Percentiles rank a stretch among this genome's conserved stretches.
phyloP scores from a whole-genome alignment of 2,113 vertebrate genomes.

The Solea senegalensis region DNA sequence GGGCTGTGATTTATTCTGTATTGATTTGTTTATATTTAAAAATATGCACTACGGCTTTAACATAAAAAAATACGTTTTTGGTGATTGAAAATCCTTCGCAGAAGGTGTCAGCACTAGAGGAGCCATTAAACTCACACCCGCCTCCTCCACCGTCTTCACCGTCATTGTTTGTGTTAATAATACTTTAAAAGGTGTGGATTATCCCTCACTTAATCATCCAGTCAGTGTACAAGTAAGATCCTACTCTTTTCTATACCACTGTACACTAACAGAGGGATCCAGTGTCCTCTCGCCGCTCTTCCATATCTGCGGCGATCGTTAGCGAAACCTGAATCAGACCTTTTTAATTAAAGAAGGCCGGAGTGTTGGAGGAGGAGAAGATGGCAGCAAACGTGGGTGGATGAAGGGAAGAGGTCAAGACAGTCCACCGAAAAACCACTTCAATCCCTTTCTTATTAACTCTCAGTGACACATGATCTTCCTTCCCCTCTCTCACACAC shows the following conservation, averaged over 20 bases:
- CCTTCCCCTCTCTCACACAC: slow-evolving; percentile 9
- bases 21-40: too few species aligned
- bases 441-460: slow-evolving; percentile 79
- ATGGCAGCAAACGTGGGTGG: slow-evolving; percentile 14
- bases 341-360: slow-evolving; percentile 64
- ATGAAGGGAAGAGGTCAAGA: slow-evolving; percentile 29
- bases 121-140: too few species aligned
- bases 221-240: slow-evolving; percentile 37
- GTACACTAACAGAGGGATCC: slow-evolving; percentile 5
- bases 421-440: slow-evolving; percentile 53
- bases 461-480: slow-evolving; percentile 62
- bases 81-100: too few species aligned
- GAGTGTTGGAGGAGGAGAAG: slow-evolving; percentile 21
- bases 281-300: slow-evolving; percentile 10
- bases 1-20: too few species aligned
- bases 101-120: too few species aligned
- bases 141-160: too few species aligned
- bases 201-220: slow-evolving; percentile 34
- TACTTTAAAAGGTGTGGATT: slow-evolving; percentile 5
- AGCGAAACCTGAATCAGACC: slow-evolving; percentile 56
- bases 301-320: slow-evolving; percentile 40
- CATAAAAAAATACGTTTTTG: too few species aligned
- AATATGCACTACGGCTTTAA: too few species aligned
- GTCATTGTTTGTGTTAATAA: too few species aligned
- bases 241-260: not conserved